Base-by-base conservation (phyloP, 2,888 invertebrate genomes). In the Gymnoscelis rufifasciata region DNA sequence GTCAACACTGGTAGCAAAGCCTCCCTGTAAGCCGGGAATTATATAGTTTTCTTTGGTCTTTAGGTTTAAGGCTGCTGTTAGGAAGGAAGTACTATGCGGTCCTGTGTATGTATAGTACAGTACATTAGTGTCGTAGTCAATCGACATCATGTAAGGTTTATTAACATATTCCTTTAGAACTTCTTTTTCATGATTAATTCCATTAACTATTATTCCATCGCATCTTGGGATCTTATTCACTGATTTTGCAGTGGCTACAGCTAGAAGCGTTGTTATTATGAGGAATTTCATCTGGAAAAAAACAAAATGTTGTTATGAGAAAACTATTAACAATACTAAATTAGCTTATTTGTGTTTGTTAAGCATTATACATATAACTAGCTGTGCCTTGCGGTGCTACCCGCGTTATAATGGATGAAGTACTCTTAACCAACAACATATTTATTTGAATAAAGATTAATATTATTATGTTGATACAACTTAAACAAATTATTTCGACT, bases 1-100 rank as follows among this genome's bases (percentile, higher is more conserved):
- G 40, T 83, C 77, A 0, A 83, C 71, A 7, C 75, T 68, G 8
- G 66, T 73, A 1, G 83, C 77, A 48, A 83, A 81, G 3, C 77
- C 79, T 15, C 70, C 74, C 0, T 27, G 12, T 3, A 78, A 71
- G 0, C 72, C 77, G 7, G 50, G 4, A 15, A 86, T 72, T 7
- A 43, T 45, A 0, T 61, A 63, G 7, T 59, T 72, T 1, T 67
- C 65, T 26, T 69, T 65, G 0, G 69, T 78, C 43, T 75, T 74
- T 1, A 83, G 49, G 49, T 74, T 74, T 1, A 82, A 37, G 40
- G 67, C 77, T 0, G 69, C 76, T 6, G 73, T 59, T 54, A 64
- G 57, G 33, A 81, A 81, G 8, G 38, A 43, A 2, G 44, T 41
- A 1, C 50, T 49, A 1, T 39, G 28, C 0, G 38, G 24, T 24